phyloP scores from a whole-genome alignment of 53 echinoderm and acorn worm species.

The Crossaster papposus region DNA sequence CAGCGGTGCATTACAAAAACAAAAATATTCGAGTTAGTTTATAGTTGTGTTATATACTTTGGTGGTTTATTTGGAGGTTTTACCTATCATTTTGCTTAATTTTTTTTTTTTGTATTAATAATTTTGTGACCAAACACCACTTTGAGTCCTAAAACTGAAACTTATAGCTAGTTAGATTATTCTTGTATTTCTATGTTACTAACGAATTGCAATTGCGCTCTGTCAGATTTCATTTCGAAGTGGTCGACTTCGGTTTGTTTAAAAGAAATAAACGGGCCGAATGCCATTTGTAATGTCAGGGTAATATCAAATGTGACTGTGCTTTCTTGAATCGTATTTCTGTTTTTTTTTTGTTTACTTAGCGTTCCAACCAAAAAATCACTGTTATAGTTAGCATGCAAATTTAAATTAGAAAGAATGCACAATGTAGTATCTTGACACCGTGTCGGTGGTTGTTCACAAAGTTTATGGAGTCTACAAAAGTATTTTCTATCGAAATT shows the following conservation, averaged over 20 bases:
- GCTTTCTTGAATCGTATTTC: neutral
- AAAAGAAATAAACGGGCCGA: conserved; percentile 46
- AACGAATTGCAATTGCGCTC: conserved; percentile 12
- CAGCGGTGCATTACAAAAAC: conserved; percentile 46
- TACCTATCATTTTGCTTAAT: conserved; percentile 26
- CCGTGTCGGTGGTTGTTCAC: too few species aligned
- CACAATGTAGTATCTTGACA: too few species aligned
- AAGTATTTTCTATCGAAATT: too few species aligned
- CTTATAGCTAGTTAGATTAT: neutral
- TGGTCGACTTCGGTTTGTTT: conserved; percentile 32
- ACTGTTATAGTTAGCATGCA: neutral
- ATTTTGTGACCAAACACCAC: neutral
- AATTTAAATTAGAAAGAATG: too few species aligned
- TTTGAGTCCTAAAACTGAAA: neutral
- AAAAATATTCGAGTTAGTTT: conserved; percentile 38
- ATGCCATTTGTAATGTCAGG: conserved; percentile 58
- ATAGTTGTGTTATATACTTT: conserved; percentile 42
- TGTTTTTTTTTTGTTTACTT: neutral
- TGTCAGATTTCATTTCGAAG: conserved; percentile 42
- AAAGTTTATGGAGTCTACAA: too few species aligned
- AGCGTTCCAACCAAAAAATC: neutral
- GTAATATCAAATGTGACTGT: neutral
- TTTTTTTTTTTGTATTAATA: too few species aligned
- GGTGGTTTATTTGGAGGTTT: conserved; percentile 36
- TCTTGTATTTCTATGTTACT: conserved; percentile 33